Percentiles rank a stretch among this genome's conserved stretches.
phyloP scores from a whole-genome alignment of 2,888 invertebrate genomes.

The Tipula helvola region DNA sequence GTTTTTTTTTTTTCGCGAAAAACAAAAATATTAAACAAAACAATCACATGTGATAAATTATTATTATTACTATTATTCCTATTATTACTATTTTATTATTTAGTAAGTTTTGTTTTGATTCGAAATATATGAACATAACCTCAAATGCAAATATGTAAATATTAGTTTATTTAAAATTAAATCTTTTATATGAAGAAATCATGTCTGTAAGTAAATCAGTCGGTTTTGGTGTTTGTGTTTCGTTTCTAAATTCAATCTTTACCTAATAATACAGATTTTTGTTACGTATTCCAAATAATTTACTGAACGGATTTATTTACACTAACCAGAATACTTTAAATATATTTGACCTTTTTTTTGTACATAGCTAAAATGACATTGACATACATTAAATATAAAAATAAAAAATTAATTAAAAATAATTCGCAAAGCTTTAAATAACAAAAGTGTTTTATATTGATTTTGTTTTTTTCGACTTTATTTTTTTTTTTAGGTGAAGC shows the following conservation, averaged over 20 bases:
- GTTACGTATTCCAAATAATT: not conserved
- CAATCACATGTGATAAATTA: not conserved
- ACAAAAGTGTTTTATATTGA: not conserved
- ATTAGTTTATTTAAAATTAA: not conserved
- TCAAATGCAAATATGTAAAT: not conserved
- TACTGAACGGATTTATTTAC: not conserved
- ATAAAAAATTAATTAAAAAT: not conserved
- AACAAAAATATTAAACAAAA: not conserved
- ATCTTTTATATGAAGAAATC: not conserved
- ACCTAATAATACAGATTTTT: not conserved
- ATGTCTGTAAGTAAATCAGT: not conserved
- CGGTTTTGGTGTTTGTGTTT: not conserved
- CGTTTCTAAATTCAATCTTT: not conserved
- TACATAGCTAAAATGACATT: not conserved
- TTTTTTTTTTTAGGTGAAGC: not conserved
- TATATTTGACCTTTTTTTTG: not conserved
- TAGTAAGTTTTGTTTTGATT: conserved; percentile 4
- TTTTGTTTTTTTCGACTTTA: not conserved
- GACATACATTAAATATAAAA: not conserved
- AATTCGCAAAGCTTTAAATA: not conserved
- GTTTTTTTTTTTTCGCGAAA: not conserved
- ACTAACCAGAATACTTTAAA: not conserved
- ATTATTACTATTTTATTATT: not conserved
- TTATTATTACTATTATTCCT: not conserved
- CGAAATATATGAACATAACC: not conserved